Evolutionary conservation across 64 coral and sea anemone species (phyloP).

Genomic region (Montipora foliosa): DNA sequence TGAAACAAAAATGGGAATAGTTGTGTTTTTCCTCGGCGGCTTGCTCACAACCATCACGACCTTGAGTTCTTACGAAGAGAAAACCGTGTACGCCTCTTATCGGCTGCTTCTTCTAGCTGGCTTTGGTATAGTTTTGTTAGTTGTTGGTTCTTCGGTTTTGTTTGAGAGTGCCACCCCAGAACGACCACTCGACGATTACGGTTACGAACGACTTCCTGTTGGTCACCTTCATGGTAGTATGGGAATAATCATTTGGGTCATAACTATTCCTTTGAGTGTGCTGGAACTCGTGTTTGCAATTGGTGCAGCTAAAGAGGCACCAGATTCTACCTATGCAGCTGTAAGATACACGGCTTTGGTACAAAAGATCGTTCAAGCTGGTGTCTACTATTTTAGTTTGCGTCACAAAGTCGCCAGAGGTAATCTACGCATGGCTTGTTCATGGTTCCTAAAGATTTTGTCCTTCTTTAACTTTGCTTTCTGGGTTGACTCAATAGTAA

Average conservation of each 20-base stretch:
- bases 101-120: background rate
- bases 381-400: constrained; percentile 83
- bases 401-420: constrained; percentile 82
- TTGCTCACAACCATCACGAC: constrained; percentile 84
- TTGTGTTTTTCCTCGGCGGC: constrained; percentile 79
- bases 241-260: constrained; percentile 82
- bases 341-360: constrained; percentile 61
- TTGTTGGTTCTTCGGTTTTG: constrained; percentile 45
- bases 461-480: constrained; percentile 92
- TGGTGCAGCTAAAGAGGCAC: constrained; percentile 64
- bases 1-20: constrained; percentile 75
- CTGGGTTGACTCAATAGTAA: constrained; percentile 83
- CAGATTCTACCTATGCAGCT: constrained; percentile 40
- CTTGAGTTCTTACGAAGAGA: constrained; percentile 49
- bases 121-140: constrained; percentile 49
- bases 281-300: constrained; percentile 87
- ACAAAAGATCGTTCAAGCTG: constrained; percentile 76
- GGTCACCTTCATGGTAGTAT: constrained; percentile 73
- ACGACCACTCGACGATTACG: constrained; percentile 30
- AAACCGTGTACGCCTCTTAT: constrained; percentile 66
- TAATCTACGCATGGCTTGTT: constrained; percentile 76
- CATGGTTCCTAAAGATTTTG: constrained; percentile 80
- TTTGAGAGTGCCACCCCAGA: constrained; percentile 62
- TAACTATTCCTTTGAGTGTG: constrained; percentile 70
- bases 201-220: constrained; percentile 51